Base-by-base conservation (phyloP, 2,113 vertebrate species). In the Lasiurus borealis region DNA sequence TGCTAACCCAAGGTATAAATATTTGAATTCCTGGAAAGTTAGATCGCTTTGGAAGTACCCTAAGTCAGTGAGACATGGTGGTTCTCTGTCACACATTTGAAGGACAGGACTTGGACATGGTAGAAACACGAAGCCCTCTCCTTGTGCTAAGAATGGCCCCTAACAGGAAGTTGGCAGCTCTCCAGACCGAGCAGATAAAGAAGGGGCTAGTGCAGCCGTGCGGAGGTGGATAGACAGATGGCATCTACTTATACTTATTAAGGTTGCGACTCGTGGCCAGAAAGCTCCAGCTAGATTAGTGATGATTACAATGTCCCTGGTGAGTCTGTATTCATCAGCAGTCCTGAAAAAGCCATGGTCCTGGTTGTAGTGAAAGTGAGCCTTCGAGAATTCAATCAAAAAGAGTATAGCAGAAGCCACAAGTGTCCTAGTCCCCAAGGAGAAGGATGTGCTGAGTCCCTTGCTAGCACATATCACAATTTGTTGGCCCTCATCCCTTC, bases 221-320 rank as follows among this genome's bases (percentile, higher is more conserved):
- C 0, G 21, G 88, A 95, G 95, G 92, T 83, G 94, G 85, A 94
- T 88, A 85, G 95, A 96, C 97, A 97, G 97, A 97, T 97, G 97
- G 93, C 64, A 76, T 93, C 90, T 94, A 92, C 96, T 97, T 95
- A 96, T 71, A 94, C 85, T 97, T 97, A 97, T 96, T 96, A 96
- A 96, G 95, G 96, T 96, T 96, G 90, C 50, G 15, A 97, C 64
- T 93, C 85, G 75, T n/a, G 71, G 72, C 18, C 94, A 82, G 81
- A 95, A 96, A 95, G 95, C 85, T 90, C 84, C 82, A 85, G 90
- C 64, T 73, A 97, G 95, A 93, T 96, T 96, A 95, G 90, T 23
- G 84, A 85, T 95, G 95, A 95, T 97, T 94, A 95, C 71, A 94
- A 71, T 96, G 88, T 90, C 69, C 77, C 95, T 82, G 18, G 73